Evolutionary conservation across 2,797 vertebrate genomes (phyloP).

Genomic region (Malurus leucopterus): DNA sequence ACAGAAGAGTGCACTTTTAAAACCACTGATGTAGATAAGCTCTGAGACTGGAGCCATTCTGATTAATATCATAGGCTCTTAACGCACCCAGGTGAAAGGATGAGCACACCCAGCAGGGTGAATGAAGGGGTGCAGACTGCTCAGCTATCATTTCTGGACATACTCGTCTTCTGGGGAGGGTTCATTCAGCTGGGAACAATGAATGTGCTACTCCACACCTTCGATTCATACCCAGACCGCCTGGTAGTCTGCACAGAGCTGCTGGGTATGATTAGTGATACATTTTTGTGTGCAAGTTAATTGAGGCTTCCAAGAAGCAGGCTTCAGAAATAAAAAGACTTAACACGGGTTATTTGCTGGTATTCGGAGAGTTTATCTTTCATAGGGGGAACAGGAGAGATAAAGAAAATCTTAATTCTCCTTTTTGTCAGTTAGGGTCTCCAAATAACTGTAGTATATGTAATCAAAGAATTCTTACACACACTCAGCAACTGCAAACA

Average conservation of each 20-base stretch:
- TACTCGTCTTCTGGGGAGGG: background rate
- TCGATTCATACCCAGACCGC: background rate
- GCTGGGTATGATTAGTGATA: background rate
- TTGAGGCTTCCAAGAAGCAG: background rate
- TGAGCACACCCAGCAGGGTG: background rate
- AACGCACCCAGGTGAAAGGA: slow-evolving; percentile 46
- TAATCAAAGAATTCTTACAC: background rate
- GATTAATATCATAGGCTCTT: slow-evolving; percentile 47
- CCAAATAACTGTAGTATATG: background rate
- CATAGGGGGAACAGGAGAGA: background rate
- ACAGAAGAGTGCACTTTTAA: slow-evolving; percentile 42
- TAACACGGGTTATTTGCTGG: background rate
- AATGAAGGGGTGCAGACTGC: slow-evolving; percentile 7
- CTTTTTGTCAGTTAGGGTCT: background rate
- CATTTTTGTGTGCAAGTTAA: background rate
- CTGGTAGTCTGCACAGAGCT: background rate
- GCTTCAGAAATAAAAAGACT: background rate
- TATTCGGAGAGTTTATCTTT: background rate
- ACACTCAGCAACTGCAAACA: background rate
- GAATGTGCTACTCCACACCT: background rate
- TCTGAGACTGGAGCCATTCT: slow-evolving; percentile 34
- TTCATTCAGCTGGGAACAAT: slow-evolving; percentile 12
- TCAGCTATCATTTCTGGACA: background rate
- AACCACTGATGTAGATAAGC: slow-evolving; percentile 56
- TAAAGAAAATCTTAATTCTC: background rate